Evolutionary conservation across 1,140 invertebrate genomes (phyloP), one percentile per base, ranked within the genome.

Genomic region (Anagrus nilaparvatae): DNA sequence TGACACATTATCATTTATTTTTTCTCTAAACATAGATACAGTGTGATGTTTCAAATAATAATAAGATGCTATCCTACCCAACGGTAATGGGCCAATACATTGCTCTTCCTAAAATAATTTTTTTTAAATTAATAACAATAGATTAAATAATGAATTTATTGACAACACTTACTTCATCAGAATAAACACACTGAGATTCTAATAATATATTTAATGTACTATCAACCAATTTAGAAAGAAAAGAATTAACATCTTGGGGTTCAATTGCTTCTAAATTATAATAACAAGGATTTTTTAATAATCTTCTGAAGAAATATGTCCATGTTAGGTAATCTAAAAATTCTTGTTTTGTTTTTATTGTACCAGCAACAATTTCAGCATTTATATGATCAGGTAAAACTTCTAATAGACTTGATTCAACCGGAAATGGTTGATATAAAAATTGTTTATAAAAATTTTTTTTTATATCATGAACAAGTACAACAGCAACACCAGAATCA

Each of bases 401-500:
- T 40, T 80, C 75, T 6, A 97, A 63, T 12, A 99, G 65, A 62
- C 84, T 94, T 1, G 94, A 98, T 63, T 99, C 97, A 1, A 99
- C 95, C 0, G 97, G 97, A 65, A 99, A 99, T 0, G 97, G 97
- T 62, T 99, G 93, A 61, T 99, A 98, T 0, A 99, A 65, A 64
- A 99, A 99, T 61, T 96, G 96, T 60, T 97, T 97, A 67, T 99
- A 99, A 70, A 98, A 99, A 60, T 92, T 88, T 64, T 99, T 99
- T 66, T 99, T 99, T 17, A 88, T 79, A 56, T 99, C 96, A 53
- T 99, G 96, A 1, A 99, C 95, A 39, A 99, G 73, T 7, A 99
- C 90, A 10, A 97, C 88, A 4, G 97, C 96, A 3, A 96, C 86
- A 3, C 93, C 96, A 43, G 87, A 83, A 53, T 87, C 84, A 65